Base-by-base conservation (phyloP, 1,140 invertebrate species). In the Polyergus mexicanus region DNA sequence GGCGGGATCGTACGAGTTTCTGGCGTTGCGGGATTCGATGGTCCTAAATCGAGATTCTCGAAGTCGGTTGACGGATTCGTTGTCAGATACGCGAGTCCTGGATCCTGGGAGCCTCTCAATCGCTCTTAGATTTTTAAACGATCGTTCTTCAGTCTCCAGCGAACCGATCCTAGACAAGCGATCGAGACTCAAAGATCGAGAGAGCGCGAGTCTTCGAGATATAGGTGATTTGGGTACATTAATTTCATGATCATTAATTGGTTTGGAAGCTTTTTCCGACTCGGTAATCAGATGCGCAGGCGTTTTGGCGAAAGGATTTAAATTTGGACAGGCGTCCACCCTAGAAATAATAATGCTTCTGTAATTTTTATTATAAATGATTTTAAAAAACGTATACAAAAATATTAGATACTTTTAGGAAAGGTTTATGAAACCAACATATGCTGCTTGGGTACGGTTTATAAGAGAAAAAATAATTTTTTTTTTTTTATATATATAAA, bases 251-350 rank as follows among this genome's bases (percentile, higher is more conserved):
- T 66, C 16, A 13, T 83, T 44, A 47, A 47, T 11, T n/a, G 38
- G 28, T 25, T 60, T 83, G 3, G 28, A 2, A 25, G 19, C 1
- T 22, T 63, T 44, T 38, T 62, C 41, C 13, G 62, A 47, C 13
- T 75, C 62, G 22, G 68, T 19, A 41, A 8, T 62, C 77, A 28
- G 32, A 11, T 66, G 62, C 35, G 51, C 56, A 72, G 87, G 75
- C 74, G 77, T 47, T 32, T 77, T 75, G 68, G 62, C 54, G 77
- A 92, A 91, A 28, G 76, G 86, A 25, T 51, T 66, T 65, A 85
- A 81, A 35, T 94, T 94, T 16, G 94, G 93, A 41, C 93, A 94
- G 32, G 92, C 92, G 47, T 94, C 94, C 32, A 94, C 88, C 56
- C 94, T 94, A 63, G 5, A 86, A 41, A 41, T 32, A 89, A 87